Evolutionary conservation across 2,888 invertebrate genomes (phyloP).

Genomic region (Mythimna ferrago): DNA sequence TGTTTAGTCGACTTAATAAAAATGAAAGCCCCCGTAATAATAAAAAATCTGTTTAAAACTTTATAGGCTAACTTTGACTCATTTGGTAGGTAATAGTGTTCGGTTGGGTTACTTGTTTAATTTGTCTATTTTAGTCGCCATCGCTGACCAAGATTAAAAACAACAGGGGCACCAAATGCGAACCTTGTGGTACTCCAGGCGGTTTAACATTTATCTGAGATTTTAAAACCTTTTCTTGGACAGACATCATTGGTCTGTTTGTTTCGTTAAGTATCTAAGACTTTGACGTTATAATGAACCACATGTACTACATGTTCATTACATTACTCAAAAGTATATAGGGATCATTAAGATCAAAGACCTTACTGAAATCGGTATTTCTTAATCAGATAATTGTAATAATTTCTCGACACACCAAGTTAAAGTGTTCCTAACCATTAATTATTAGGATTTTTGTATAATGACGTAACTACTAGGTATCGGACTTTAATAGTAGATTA

Average conservation of each 20-base stretch:
- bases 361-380: background rate
- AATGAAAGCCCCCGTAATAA: too few species aligned
- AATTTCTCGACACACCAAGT: background rate
- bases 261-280: too few species aligned
- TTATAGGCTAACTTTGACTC: background rate
- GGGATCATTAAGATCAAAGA: background rate
- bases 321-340: background rate
- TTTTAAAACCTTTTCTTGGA: background rate
- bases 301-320: background rate
- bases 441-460: too few species aligned
- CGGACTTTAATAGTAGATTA: too few species aligned
- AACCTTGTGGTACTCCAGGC: background rate
- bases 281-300: too few species aligned
- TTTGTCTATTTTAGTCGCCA: too few species aligned
- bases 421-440: too few species aligned
- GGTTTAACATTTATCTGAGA: background rate
- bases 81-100: background rate
- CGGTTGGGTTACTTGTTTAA: too few species aligned
- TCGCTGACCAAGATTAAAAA: background rate
- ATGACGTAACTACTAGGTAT: too few species aligned
- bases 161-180: background rate
- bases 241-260: background rate
- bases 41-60: background rate
- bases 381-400: background rate
- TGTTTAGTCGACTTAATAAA: background rate